phyloP scores from a whole-genome alignment of 2,888 invertebrate species.

The Mamestra brassicae region DNA sequence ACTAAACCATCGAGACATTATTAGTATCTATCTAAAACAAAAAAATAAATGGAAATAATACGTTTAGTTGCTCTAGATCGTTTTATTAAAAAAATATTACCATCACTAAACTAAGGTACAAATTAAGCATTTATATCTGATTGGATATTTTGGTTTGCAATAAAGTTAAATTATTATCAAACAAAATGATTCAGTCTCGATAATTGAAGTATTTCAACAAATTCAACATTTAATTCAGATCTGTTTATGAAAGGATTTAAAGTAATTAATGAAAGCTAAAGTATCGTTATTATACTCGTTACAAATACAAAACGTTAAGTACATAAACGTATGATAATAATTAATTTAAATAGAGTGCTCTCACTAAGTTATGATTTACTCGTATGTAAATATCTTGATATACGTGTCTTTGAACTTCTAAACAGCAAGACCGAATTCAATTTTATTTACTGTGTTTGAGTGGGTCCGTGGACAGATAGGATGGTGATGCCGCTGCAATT shows the following conservation, averaged over 20 bases:
- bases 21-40: no score
- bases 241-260: constrained; percentile 5
- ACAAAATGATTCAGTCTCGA: neutral
- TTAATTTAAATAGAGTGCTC: constrained; percentile 12
- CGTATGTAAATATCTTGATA: neutral
- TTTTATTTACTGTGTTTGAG: no score
- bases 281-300: neutral
- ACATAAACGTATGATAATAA: no score
- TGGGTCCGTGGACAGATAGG: no score
- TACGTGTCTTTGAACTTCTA: no score
- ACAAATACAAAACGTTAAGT: neutral
- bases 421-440: no score
- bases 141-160: neutral
- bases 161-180: constrained; percentile 1
- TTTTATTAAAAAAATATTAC: neutral
- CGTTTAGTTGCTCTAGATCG: no score
- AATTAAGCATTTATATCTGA: neutral
- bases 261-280: neutral
- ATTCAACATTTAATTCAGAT: neutral
- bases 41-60: no score
- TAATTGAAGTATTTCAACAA: neutral
- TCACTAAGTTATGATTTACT: no score
- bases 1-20: no score
- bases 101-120: neutral
- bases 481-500: no score